A percentile compares a stretch with the other conserved stretches of the same genome.
Evolutionary conservation across 1,140 invertebrate species (phyloP).

Genomic region (Adoxophyes honmai): DNA sequence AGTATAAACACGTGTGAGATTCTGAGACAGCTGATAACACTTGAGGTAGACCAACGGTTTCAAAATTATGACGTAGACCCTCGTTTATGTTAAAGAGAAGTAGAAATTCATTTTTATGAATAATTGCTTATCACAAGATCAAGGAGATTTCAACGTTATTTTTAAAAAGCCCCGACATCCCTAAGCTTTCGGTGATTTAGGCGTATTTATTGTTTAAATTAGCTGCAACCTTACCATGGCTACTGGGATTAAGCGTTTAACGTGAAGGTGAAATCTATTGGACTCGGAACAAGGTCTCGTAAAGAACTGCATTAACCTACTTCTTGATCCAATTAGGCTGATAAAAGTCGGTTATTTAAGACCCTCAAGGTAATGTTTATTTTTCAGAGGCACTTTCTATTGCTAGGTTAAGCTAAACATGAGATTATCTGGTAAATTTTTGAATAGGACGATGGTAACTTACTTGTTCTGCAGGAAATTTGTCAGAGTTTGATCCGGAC

Average conservation of each 20-base stretch:
- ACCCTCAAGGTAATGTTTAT: background rate
- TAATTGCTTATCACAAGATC: slow-evolving; percentile 30
- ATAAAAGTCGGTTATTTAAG: background rate
- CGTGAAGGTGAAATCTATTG: slow-evolving; percentile 45
- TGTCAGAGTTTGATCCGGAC: slow-evolving; percentile 80
- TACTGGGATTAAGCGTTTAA: slow-evolving; percentile 24
- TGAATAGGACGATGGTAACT: slow-evolving; percentile 10
- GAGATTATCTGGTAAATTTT: too few species aligned
- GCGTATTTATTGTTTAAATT: slow-evolving; percentile 13
- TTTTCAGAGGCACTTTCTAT: background rate
- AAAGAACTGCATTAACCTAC: slow-evolving; percentile 36
- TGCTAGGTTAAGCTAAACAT: too few species aligned
- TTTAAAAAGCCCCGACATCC: slow-evolving; percentile 34
- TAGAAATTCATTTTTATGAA: too few species aligned
- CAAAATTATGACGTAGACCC: background rate
- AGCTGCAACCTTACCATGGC: background rate
- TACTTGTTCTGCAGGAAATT: slow-evolving; percentile 76
- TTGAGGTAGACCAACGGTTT: background rate
- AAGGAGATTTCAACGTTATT: slow-evolving; percentile 36
- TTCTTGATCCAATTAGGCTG: slow-evolving; percentile 20
- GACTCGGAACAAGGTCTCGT: slow-evolving; percentile 34
- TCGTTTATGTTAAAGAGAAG: too few species aligned
- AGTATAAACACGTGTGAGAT: background rate
- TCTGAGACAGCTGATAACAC: slow-evolving; percentile 8
- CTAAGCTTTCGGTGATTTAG: slow-evolving; percentile 43